These are phyloP conservation scores for Champsocephalus esox DNA, from an alignment of 2,797 vertebrate species.

Conservation along the genomic window DNA sequence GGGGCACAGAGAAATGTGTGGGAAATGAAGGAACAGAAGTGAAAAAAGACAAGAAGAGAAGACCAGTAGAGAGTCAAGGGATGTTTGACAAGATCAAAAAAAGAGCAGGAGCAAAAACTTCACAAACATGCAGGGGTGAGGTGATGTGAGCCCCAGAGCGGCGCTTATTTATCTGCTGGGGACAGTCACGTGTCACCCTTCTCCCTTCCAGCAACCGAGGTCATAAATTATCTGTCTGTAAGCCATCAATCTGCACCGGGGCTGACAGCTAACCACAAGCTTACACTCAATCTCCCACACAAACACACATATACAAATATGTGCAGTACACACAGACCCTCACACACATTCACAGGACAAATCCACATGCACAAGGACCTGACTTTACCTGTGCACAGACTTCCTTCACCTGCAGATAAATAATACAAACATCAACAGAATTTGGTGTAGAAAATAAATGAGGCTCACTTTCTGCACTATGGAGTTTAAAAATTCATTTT, in stretches of 20 bases:
- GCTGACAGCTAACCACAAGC: slow-evolving; percentile 64
- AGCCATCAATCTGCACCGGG: slow-evolving; percentile 77
- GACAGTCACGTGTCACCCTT: slow-evolving; percentile 75
- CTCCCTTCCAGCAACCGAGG: slow-evolving; percentile 71
- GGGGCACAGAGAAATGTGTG: slow-evolving; percentile 3
- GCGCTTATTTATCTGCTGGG: slow-evolving; percentile 79
- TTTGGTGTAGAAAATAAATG: slow-evolving; percentile 22
- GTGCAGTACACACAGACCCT: slow-evolving; percentile 43
- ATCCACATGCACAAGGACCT: slow-evolving; percentile 15
- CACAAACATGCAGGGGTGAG: slow-evolving; percentile 66
- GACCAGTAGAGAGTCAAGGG: slow-evolving; percentile 26
- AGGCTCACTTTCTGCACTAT: slow-evolving; percentile 34
- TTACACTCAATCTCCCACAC: slow-evolving; percentile 56
- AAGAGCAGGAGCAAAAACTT: slow-evolving; percentile 52
- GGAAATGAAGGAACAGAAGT: slow-evolving; percentile 15
- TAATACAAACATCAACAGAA: slow-evolving; percentile 34
- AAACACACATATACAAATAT: slow-evolving; percentile 61
- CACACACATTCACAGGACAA: slow-evolving; percentile 28
- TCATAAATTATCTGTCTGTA: slow-evolving; percentile 84
- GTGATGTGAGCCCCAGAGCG: slow-evolving; percentile 57
- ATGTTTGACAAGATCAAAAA: slow-evolving; percentile 43
- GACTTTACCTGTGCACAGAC: slow-evolving; percentile 51
- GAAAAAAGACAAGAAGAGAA: slow-evolving; percentile 17
- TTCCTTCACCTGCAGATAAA: slow-evolving; percentile 44
- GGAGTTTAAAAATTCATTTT: slow-evolving; percentile 53